phyloP scores from a whole-genome alignment of 2,888 invertebrate genomes.

The Entomobrya multifasciata region DNA sequence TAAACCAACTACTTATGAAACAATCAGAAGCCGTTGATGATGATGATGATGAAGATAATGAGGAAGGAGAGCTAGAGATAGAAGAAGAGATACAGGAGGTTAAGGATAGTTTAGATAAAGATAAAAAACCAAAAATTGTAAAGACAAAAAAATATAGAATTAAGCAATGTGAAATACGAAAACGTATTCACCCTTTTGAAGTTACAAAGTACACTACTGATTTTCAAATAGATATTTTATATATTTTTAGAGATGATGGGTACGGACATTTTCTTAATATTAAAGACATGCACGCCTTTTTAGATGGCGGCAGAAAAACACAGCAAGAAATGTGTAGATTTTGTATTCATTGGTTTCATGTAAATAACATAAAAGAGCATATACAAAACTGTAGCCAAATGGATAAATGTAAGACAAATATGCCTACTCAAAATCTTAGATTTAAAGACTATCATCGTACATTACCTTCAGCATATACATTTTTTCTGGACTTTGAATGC shows the following conservation, averaged over 20 bases:
- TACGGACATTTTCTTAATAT: background rate
- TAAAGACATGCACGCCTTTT: background rate
- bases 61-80: no score
- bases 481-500: conserved; percentile 59
- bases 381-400: background rate
- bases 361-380: background rate
- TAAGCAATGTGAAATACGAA: background rate
- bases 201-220: background rate
- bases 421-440: background rate
- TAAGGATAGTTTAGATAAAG: background rate
- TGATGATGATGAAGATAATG: background rate
- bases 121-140: no score
- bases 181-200: background rate
- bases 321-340: background rate
- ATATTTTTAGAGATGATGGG: background rate
- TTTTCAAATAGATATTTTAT: background rate
- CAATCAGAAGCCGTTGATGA: background rate
- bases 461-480: background rate
- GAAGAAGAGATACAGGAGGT: background rate
- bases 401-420: background rate
- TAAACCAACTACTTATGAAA: no score
- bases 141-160: background rate
- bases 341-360: background rate
- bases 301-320: background rate
- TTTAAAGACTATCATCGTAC: conserved; percentile 8